Base-by-base conservation (phyloP, 2,113 vertebrate species). In the Leptobrachium leishanense region DNA sequence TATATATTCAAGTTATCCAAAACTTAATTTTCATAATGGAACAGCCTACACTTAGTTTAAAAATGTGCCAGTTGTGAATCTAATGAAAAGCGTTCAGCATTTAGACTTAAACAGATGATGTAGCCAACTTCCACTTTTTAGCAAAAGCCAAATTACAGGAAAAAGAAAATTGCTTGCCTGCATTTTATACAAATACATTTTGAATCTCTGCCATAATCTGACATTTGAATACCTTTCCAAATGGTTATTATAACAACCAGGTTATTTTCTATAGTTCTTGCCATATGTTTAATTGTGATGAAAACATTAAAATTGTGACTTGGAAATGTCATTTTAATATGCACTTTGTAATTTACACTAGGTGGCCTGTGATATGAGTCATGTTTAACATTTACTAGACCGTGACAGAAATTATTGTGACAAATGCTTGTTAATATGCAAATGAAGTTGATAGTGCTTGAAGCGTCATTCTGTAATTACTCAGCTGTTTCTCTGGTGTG, bases 401-500 rank as follows among this genome's bases (percentile, higher is more conserved):
- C 20, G 43, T 82, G 83, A 89, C 86, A 89, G 85, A 86, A 90
- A 88, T 88, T 72, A 88, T 86, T 86, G 83, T 74, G 85, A 86
- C 74, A 87, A 87, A 90, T 86, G 79, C 84, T 84, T 86, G 83
- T 90, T 90, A 86, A 82, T 85, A 90, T 90, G 87, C 76, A 92
- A 88, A 89, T 88, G 80, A 88, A 50, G 57, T 73, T 77, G 74
- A 53, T 75, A 76, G 77, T 74, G 69, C 84, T 88, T 86, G 70
- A 84, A 79, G 84, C 82, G 81, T 86, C 80, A 80, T 86, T 79
- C 81, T 80, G 65, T 85, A 90, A 91, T 89, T 91, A 89, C 84
- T 92, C 82, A 88, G 77, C 84, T 90, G 74, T 85, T 90, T 88
- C 85, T 87, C 76, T 82, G 86, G 67, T 82, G 64, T 89, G 88